A percentile compares a stretch with the other conserved stretches of the same genome.
phyloP scores from a whole-genome alignment of 2,113 vertebrate species.

The Mesembrinibis cayennensis region DNA sequence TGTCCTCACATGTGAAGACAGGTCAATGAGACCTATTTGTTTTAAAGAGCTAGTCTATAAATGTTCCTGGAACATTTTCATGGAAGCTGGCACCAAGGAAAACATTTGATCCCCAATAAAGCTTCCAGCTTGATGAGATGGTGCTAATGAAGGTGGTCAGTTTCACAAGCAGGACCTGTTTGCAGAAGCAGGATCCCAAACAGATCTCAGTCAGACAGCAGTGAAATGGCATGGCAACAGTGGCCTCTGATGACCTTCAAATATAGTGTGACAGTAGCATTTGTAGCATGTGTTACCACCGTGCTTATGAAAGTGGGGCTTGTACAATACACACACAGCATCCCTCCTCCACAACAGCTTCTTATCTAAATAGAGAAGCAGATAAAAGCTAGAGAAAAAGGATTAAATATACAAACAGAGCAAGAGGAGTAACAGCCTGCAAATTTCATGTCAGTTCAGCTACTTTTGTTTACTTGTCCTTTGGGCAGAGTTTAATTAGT shows the following conservation, averaged over 20 bases:
- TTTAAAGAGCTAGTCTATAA: not conserved
- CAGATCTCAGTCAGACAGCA: not conserved
- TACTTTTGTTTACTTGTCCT: not conserved
- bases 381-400: not conserved
- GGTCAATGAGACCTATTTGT: not conserved
- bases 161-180: not conserved
- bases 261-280: not conserved
- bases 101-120: not conserved
- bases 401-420: not conserved
- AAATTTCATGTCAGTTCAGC: not conserved
- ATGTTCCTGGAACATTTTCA: not conserved
- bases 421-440: not conserved
- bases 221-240: not conserved
- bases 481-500: conserved; percentile 18
- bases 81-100: not conserved
- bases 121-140: not conserved
- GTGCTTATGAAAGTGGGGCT: not conserved
- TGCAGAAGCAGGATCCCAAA: not conserved
- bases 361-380: not conserved
- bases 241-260: not conserved
- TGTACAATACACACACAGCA: not conserved
- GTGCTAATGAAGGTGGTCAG: no score
- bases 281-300: not conserved
- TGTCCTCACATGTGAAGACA: not conserved
- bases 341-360: not conserved